Evolutionary conservation across 2,888 invertebrate species (phyloP), one percentile per base, ranked within the genome.

Genomic region (Cataglyphis albicans): DNA sequence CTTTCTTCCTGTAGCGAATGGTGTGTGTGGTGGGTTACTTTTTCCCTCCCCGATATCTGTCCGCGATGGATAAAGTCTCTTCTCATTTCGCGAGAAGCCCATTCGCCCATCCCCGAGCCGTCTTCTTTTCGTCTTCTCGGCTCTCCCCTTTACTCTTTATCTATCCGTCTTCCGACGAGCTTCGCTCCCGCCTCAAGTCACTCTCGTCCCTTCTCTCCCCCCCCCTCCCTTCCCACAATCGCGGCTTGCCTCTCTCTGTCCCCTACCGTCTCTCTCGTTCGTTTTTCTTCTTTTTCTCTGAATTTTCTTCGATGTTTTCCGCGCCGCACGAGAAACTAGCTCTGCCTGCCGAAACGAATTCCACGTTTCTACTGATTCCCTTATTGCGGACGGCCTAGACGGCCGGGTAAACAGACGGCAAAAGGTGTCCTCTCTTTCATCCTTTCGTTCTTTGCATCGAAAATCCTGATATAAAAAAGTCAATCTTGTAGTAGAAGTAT

Each of bases 351-450:
- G 86, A 85, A 84, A 85, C 85, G 87, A 89, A 88, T 90, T 86
- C 85, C 83, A 86, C 86, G 86, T 82, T 88, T 83, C 86, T 84
- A 76, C 83, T 87, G 87, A 90, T 90, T 91, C 87, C 89, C 86
- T 91, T 91, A 91, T 91, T 87, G 90, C 88, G 85, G 87, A 48
- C 85, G 74, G 88, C 88, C 91, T 91, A 90, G 91, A 91, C 90
- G 86, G 87, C 84, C 84, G 84, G 67, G 87, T 87, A 91, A 91
- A 91, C 89, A 90, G 82, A 87, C 86, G 86, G 76, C 78, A 84
- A 84, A 86, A 68, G 64, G 75, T 70, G 78, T 83, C 73, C 64
- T 76, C 35, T 38, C 52, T 57, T 76, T 78, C 82, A 73, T 64
- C 48, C 44, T 70, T 38, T 41, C 63, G 67, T 44, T 64, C 65